Evolutionary conservation across 2,113 vertebrate species (phyloP).

Genomic region (Anthoscopus minutus): DNA sequence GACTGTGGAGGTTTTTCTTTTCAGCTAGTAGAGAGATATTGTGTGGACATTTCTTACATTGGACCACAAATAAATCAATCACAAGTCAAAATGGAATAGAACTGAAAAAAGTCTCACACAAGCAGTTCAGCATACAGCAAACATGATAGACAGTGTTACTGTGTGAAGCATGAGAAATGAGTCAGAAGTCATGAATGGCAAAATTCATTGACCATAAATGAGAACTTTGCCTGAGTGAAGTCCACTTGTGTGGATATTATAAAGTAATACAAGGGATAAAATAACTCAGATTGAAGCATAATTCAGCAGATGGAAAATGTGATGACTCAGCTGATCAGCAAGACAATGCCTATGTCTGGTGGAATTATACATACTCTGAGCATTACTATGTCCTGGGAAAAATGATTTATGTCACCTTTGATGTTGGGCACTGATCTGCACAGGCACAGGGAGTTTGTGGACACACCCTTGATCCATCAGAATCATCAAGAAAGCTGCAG

Average conservation of each 20-base stretch:
- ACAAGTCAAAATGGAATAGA: background rate
- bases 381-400: background rate
- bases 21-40: background rate
- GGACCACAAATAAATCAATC: background rate
- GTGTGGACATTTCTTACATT: background rate
- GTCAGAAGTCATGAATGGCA: background rate
- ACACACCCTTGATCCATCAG: background rate
- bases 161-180: background rate
- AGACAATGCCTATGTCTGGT: background rate
- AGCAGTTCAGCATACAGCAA: background rate
- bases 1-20: background rate
- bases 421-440: background rate
- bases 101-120: background rate
- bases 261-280: background rate
- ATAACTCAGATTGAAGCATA: conserved; percentile 7
- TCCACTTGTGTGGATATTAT: background rate
- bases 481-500: background rate
- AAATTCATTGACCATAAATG: background rate
- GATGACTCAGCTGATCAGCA: background rate
- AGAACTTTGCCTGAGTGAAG: background rate
- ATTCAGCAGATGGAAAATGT: conserved; percentile 20
- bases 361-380: background rate
- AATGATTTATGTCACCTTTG: background rate
- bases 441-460: background rate
- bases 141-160: background rate